phyloP scores from a whole-genome alignment of 2,797 vertebrate genomes.

The Smutsia temminckii region DNA sequence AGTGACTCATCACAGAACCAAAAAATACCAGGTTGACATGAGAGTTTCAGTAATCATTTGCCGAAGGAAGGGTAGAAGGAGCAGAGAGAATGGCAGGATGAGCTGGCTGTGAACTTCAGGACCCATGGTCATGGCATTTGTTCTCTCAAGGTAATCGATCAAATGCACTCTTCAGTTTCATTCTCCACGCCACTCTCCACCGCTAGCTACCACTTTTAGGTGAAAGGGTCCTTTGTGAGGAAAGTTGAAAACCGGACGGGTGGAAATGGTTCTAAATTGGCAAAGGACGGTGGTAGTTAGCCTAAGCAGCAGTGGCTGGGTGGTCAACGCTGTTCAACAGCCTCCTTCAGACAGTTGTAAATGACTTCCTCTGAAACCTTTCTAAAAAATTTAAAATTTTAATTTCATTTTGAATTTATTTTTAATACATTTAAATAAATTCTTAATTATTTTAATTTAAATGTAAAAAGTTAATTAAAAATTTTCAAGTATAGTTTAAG shows the following conservation, averaged over 20 bases:
- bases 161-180: fast-evolving
- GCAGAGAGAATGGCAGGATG: background rate
- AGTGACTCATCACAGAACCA: background rate
- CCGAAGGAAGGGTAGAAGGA: background rate
- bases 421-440: slow-evolving; percentile 25
- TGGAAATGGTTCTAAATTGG: background rate
- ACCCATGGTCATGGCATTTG: fast-evolving
- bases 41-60: background rate
- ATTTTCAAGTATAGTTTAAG: background rate
- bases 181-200: background rate
- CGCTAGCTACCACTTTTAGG: background rate
- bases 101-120: background rate
- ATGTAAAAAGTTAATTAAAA: background rate
- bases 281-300: background rate
- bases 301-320: background rate
- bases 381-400: background rate
- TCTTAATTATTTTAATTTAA: background rate
- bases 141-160: background rate
- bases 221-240: background rate
- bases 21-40: background rate
- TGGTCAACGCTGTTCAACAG: background rate
- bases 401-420: background rate
- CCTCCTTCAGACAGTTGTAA: background rate
- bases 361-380: background rate
- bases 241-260: background rate